phyloP scores from a whole-genome alignment of 1,140 invertebrate genomes.

The Drosophila pseudoananassae region DNA sequence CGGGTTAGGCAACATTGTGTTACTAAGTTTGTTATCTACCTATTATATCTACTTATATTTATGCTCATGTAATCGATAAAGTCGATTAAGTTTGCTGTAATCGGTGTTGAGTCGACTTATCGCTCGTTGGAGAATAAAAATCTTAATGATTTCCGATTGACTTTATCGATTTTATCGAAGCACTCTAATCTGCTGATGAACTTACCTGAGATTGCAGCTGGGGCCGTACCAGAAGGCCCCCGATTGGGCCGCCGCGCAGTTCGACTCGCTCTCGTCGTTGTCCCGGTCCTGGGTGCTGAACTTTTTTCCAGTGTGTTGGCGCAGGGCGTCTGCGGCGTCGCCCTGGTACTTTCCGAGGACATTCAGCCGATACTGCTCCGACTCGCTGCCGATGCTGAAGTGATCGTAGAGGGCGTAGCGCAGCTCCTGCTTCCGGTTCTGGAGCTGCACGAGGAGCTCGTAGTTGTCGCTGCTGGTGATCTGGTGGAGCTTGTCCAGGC shows the following conservation, averaged over 20 bases:
- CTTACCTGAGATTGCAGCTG: slow-evolving; percentile 57
- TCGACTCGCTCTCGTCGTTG: slow-evolving; percentile 61
- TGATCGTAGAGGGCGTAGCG: slow-evolving; percentile 67
- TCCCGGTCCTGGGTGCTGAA: slow-evolving; percentile 63
- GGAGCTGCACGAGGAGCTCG: slow-evolving; percentile 59
- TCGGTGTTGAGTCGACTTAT: neutral
- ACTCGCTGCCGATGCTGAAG: slow-evolving; percentile 63
- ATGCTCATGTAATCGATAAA: neutral
- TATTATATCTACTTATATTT: neutral
- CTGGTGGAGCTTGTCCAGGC: slow-evolving; percentile 61
- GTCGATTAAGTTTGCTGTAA: neutral
- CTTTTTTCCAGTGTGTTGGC: slow-evolving; percentile 60
- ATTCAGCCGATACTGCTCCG: slow-evolving; percentile 60
- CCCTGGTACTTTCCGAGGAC: slow-evolving; percentile 60
- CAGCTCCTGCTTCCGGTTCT: slow-evolving; percentile 56
- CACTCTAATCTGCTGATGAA: no score
- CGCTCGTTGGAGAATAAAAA: neutral
- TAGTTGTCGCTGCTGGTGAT: slow-evolving; percentile 58
- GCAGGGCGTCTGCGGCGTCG: slow-evolving; percentile 61
- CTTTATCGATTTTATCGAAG: neutral
- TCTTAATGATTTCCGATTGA: neutral
- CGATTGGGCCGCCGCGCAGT: slow-evolving; percentile 59
- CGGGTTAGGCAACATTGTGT: no score
- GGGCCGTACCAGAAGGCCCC: slow-evolving; percentile 67
- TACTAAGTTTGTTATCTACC: neutral